Evolutionary conservation across 2,797 vertebrate genomes (phyloP), one percentile per base, ranked within the genome.

Genomic region (Allobates femoralis): DNA sequence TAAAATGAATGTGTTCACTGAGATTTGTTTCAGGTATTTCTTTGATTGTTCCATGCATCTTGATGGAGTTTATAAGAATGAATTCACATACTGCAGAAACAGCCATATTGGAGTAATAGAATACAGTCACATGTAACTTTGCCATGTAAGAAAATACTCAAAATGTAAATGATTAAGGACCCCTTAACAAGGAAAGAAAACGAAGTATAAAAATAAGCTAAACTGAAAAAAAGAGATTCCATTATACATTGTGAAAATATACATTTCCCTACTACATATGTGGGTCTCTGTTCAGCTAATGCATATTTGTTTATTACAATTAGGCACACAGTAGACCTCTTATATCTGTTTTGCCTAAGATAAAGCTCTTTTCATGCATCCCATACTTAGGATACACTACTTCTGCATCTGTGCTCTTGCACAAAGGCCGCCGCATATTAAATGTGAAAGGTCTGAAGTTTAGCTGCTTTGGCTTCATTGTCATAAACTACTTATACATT

Each of bases 371-470:
- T 69, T 69, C 66, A 85, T 79, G 30, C 51, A 10, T 41, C 66
- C 41, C 26, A 30, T 66, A 18, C 6, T 26, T 32, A 67, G 66
- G 32, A 37, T 37, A 69, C 32, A 21, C 19, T 11, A 37, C 30
- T 7, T 69, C 19, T 69, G 66, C 64, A 60, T 55, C 84, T 85
- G 84, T 46, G 14, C 60, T 80, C 37, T 55, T 80, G 84, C 53
- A 85, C 19, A 78, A 15, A 15, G 51, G 77, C 53, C 14, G 7
- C 14, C 21, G 30, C 37, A 58, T 85, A 85, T 85, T 85, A 79
- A 26, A 79, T 58, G 66, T 85, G 76, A 85, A 85, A 78, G 64
- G 84, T 60, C 50, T 37, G 66, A 69, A 69, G 66, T 37, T 34
- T 34, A 37, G 66, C 32, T 69, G 8, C 32, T 69, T 69, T 69